These are phyloP conservation scores for Theocolax elegans DNA, from an alignment of 1,140 invertebrate genomes.

Conservation along the genomic window DNA sequence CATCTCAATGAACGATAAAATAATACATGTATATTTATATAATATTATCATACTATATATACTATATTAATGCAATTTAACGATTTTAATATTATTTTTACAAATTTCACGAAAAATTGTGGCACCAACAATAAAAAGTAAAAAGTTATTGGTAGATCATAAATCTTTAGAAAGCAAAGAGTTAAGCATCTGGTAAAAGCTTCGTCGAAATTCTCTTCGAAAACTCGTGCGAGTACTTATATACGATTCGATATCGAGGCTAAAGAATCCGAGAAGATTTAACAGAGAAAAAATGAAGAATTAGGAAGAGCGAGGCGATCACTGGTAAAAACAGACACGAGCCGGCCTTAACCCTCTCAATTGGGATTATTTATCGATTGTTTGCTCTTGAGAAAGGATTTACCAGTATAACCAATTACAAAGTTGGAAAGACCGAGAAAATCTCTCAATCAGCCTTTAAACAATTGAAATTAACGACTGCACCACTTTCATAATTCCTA, in stretches of 20 bases:
- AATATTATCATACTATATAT: no score
- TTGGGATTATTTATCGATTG: slow-evolving; percentile 15
- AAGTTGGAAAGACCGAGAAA: slow-evolving; percentile 4
- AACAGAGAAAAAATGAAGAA: neutral
- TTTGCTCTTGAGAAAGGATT: neutral
- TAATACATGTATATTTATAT: no score
- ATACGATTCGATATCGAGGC: neutral
- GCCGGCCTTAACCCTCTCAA: neutral
- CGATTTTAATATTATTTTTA: no score
- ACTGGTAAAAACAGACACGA: neutral
- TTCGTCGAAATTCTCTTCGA: neutral
- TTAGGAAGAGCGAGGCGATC: neutral
- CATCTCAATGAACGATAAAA: no score
- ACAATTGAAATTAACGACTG: no score
- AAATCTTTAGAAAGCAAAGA: neutral
- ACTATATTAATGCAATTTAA: no score
- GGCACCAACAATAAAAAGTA: no score
- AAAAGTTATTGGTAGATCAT: no score
- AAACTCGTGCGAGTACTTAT: no score
- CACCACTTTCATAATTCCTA: no score
- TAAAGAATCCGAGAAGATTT: neutral
- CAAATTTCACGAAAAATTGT: no score
- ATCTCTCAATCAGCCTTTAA: neutral
- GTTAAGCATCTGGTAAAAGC: no score
- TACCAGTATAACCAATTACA: slow-evolving; percentile 11